Evolutionary conservation across 1,140 invertebrate species (phyloP).

Genomic region (Lordiphosa clarofinis): DNA sequence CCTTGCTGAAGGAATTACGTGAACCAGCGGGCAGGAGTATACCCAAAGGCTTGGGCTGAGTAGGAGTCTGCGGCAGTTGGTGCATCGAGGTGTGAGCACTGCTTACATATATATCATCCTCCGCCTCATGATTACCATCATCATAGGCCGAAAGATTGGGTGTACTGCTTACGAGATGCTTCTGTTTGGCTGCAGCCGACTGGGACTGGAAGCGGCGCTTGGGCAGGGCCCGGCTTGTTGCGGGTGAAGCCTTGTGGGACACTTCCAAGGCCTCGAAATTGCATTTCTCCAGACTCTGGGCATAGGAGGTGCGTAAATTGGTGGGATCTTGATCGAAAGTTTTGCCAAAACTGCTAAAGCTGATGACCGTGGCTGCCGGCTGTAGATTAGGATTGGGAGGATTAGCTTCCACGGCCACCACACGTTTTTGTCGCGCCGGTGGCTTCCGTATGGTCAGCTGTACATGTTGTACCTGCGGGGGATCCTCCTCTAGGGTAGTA

Average conservation of each 20-base stretch:
- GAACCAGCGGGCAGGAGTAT: slow-evolving; percentile 81
- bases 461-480: slow-evolving; percentile 54
- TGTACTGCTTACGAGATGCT: slow-evolving; percentile 82
- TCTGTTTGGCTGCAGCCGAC: slow-evolving; percentile 78
- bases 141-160: slow-evolving; percentile 83
- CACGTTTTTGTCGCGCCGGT: slow-evolving; percentile 42
- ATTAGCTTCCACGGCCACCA: not conserved
- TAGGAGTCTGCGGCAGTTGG: slow-evolving; percentile 78
- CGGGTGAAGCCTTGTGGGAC: slow-evolving; percentile 6
- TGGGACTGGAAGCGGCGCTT: slow-evolving; percentile 72
- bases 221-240: slow-evolving; percentile 24
- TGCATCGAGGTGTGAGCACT: slow-evolving; percentile 81
- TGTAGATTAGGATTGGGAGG: not conserved
- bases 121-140: slow-evolving; percentile 54
- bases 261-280: slow-evolving; percentile 49
- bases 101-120: slow-evolving; percentile 73
- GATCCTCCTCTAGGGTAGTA: not conserved
- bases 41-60: slow-evolving; percentile 80
- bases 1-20: slow-evolving; percentile 80
- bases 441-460: slow-evolving; percentile 68
- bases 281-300: slow-evolving; percentile 73
- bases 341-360: slow-evolving; percentile 50
- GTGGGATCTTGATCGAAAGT: slow-evolving; percentile 79
- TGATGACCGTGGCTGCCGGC: slow-evolving; percentile 24
- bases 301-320: slow-evolving; percentile 66